Conservation (phyloP, 2,113 vertebrate genomes). For the Shinisaurus crocodilurus region DNA sequence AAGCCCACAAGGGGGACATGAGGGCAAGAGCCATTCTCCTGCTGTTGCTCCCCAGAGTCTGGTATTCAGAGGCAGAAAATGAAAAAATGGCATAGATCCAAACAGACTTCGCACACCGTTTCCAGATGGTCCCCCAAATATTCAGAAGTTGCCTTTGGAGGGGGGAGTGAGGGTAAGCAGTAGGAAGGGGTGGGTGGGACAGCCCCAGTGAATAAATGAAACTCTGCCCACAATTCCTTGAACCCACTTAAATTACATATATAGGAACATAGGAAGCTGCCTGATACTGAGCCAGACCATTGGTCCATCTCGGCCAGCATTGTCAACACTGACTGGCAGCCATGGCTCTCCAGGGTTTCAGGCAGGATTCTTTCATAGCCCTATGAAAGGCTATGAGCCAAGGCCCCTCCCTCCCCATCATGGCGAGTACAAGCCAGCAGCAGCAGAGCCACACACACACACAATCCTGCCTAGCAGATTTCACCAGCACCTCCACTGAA, state of each 20-base stretch:
- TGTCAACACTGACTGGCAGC: too few species aligned
- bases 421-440: background rate
- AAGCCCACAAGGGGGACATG: background rate
- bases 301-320: too few species aligned
- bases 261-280: background rate
- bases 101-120: background rate
- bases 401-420: background rate
- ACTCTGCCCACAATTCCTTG: background rate
- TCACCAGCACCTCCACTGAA: background rate
- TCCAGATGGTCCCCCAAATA: background rate
- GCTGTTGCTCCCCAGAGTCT: too few species aligned
- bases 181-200: background rate
- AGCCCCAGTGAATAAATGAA: background rate
- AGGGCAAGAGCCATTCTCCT: too few species aligned
- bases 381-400: too few species aligned
- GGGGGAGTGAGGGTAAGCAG: background rate
- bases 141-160: background rate
- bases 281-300: too few species aligned
- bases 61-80: background rate
- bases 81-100: background rate
- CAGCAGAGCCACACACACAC: background rate
- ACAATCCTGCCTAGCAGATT: background rate
- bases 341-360: too few species aligned
- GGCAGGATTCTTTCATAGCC: too few species aligned
- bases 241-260: background rate